Percentiles rank a stretch among this genome's conserved stretches.
Conservation (phyloP, 2,888 invertebrate genomes). For the Leucania comma region DNA sequence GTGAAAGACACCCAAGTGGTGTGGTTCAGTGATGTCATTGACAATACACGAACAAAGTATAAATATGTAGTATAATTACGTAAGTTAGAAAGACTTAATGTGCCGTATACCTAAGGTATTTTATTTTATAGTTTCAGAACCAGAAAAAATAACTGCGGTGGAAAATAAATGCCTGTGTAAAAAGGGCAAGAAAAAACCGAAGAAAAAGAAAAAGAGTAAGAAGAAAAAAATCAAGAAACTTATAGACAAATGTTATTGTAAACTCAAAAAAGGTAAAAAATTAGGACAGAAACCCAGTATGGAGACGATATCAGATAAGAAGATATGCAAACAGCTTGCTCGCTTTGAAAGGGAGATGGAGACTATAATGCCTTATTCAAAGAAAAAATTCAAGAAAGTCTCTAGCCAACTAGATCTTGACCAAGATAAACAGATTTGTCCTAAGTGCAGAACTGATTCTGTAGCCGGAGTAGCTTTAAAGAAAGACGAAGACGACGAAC, state of each 20-base stretch:
- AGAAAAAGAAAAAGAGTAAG: constrained; percentile 3
- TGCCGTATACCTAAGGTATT: not conserved
- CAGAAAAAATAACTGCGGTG: not conserved
- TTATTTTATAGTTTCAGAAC: constrained; percentile 19
- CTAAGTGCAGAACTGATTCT: not conserved
- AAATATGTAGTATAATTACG: not conserved
- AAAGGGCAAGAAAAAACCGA: not conserved
- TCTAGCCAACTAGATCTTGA: constrained; percentile 22
- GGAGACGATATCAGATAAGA: not conserved
- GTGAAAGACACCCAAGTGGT: too few species aligned
- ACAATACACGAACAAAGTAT: not conserved
- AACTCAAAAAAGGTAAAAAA: constrained; percentile 4
- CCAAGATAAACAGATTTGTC: not conserved
- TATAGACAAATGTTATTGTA: constrained; percentile 23
- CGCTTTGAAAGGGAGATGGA: constrained; percentile 21
- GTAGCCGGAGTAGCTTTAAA: not conserved
- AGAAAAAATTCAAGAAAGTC: constrained; percentile 40
- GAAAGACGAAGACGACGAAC: not conserved
- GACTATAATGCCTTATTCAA: constrained; percentile 56
- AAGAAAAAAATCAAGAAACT: constrained; percentile 10
- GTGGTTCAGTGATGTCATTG: too few species aligned
- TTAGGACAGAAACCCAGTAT: constrained; percentile 28
- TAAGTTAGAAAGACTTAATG: not conserved
- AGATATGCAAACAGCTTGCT: not conserved
- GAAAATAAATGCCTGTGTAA: not conserved